Base-by-base conservation (phyloP, 2,113 vertebrate species). In the Arothron firmamentum region DNA sequence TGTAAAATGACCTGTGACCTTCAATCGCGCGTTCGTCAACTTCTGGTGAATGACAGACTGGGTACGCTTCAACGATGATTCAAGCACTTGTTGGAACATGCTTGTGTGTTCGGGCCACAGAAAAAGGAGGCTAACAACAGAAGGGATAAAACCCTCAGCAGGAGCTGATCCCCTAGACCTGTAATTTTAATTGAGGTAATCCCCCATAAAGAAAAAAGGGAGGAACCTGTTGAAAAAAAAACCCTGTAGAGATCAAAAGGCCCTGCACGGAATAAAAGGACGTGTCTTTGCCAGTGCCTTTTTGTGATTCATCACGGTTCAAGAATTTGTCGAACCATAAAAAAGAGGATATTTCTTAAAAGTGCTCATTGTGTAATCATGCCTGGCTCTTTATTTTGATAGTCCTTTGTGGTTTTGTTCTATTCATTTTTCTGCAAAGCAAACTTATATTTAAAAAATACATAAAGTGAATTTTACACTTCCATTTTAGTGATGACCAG, bases 161-260 rank as follows among this genome's bases (percentile, higher is more conserved):
- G 81, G 82, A 83, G 81, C 54, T 74, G 71, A 85, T 85, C 79
- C 81, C 3, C 5, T 62, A 79, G 74, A 85, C 74, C 78, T 86
- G 83, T 86, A 77, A 86, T 84, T 83, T 85, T 87, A 88, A 84
- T 86, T 83, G 84, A 73, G 77, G 72, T 85, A 89, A 88, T 87
- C 81, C 84, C 75, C 81, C 56, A 69, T 77, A 77, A 82, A 85
- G 65, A 74, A 73, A 61, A 59, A 77, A 69, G 52, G 34, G 61
- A 73, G 52, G 50, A 71, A 64, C 43, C 59, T 48, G 12, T 17
- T 5, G 53, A 62, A 20, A 50, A 52, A 43, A 65, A 50, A 56
- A 57, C 4, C 52, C 38, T 21, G 63, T 58, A 41, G 19, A 61
- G 75, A 72, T 73, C 43, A 78, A 76, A 78, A 68, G 73, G 52